Base-by-base conservation (phyloP, 2,797 vertebrate genomes). In the Spea hammondii region DNA sequence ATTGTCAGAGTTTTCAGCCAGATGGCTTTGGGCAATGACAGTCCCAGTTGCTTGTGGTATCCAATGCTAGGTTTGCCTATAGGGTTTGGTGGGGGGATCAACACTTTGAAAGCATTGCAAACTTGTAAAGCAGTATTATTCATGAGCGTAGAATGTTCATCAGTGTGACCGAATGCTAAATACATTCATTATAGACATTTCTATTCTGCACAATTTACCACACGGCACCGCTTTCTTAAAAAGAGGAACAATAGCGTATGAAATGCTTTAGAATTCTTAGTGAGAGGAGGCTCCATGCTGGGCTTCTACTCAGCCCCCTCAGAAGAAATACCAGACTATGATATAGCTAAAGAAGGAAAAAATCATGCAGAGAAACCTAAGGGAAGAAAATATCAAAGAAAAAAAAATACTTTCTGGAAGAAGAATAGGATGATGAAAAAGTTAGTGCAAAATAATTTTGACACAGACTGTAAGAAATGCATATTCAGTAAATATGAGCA, bases 111-210 rank as follows among this genome's bases (percentile, higher is more conserved):
- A 91, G 86, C 89, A 87, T 89, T 86, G 87, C 86, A 88, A 89
- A 94, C 90, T 91, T 91, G 91, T 92, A 90, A 91, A 92, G 89
- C 89, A 89, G 89, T 85, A 91, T 93, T 93, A 92, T 94, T 93
- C 95, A 93, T 91, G 90, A 90, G 92, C 90, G 89, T 90, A 89
- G 89, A 91, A 91, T 95, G 95, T 94, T 92, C 90, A 89, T 91
- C 90, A 84, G 94, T 89, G 87, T 96, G 96, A 96, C 93, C 91
- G 89, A 91, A 87, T 90, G 89, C 93, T 92, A 94, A 94, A 94
- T 90, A 91, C 93, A 95, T 97, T 96, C 94, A 95, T 96, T 95
- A 94, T 90, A 92, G 91, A 85, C 91, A 88, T 91, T 91, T 92
- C 90, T 89, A 93, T 94, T 96, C 93, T 93, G 84, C 86, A 83